phyloP scores from a whole-genome alignment of 2,888 invertebrate species.

The Eudemis profundana region DNA sequence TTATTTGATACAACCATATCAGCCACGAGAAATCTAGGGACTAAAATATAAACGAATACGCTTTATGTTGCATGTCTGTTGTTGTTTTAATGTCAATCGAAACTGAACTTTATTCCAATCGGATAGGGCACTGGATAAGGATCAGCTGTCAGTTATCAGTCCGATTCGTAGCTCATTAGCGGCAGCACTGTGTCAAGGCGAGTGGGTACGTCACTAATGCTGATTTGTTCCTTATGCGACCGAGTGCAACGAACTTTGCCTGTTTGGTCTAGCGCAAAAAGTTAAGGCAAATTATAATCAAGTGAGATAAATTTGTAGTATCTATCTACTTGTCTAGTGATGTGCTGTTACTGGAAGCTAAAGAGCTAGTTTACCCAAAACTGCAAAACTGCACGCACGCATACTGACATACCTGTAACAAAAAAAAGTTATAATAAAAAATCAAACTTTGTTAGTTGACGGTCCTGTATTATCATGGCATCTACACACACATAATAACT shows the following conservation, averaged over 20 bases:
- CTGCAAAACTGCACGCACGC: background rate
- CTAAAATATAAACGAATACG: no score
- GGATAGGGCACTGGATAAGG: slow-evolving; percentile 13
- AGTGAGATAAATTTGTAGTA: no score
- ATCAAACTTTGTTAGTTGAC: no score
- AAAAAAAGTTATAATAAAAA: background rate
- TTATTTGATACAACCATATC: no score
- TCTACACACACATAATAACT: no score
- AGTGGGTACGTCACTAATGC: slow-evolving; percentile 36
- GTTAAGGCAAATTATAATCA: no score
- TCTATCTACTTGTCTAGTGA: no score
- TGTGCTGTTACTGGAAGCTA: no score
- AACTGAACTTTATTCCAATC: slow-evolving; percentile 17
- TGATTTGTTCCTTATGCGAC: slow-evolving; percentile 35
- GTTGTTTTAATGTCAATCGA: background rate
- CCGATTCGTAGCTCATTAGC: slow-evolving; percentile 36
- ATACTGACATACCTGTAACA: slow-evolving; percentile 16
- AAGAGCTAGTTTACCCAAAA: background rate
- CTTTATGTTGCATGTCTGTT: slow-evolving; percentile 1
- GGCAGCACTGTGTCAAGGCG: slow-evolving; percentile 39
- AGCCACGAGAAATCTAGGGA: no score
- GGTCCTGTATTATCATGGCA: no score
- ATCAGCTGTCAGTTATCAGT: slow-evolving; percentile 30
- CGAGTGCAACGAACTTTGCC: slow-evolving; percentile 16
- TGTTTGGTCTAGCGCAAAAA: no score